These are phyloP conservation scores for Vanessa atalanta DNA, from an alignment of 1,140 invertebrate species.

Conservation along the genomic window DNA sequence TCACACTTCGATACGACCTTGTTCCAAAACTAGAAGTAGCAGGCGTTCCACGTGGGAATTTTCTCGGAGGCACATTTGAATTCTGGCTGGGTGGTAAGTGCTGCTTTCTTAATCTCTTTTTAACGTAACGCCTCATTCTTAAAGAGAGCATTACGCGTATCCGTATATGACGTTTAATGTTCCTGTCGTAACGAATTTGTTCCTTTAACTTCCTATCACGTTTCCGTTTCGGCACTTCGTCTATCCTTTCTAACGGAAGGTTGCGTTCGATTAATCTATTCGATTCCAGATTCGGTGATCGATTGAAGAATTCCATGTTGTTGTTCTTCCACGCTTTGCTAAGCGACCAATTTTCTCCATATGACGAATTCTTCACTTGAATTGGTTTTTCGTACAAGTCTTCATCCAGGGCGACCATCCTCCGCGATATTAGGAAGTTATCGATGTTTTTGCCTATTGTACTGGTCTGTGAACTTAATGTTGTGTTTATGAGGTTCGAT, in stretches of 20 bases:
- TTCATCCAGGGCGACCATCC: constrained; percentile 67
- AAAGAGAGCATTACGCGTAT: constrained; percentile 78
- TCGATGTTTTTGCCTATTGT: constrained; percentile 68
- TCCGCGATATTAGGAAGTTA: constrained; percentile 63
- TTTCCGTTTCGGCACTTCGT: constrained; percentile 60
- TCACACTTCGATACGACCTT: constrained; percentile 66
- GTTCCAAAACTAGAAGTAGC: constrained; percentile 68
- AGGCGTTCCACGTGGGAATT: constrained; percentile 54
- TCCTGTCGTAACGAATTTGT: constrained; percentile 72
- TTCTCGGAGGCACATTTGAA: constrained; percentile 47
- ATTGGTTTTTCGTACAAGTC: constrained; percentile 74
- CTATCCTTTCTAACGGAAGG: constrained; percentile 58
- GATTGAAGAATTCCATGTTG: constrained; percentile 63
- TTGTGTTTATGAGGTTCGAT: constrained; percentile 63
- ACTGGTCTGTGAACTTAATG: constrained; percentile 65
- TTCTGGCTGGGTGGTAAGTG: constrained; percentile 46
- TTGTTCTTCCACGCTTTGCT: constrained; percentile 73
- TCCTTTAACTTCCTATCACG: constrained; percentile 69
- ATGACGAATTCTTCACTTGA: constrained; percentile 59
- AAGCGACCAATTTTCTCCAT: constrained; percentile 75
- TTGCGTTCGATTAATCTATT: constrained; percentile 47
- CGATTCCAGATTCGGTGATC: constrained; percentile 50
- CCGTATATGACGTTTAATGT: constrained; percentile 76
- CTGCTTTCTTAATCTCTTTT: constrained; percentile 60
- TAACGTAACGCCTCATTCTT: constrained; percentile 74